Percentiles rank a stretch among this genome's conserved stretches.
These are phyloP conservation scores for Calyptommatus sinebrachiatus DNA, from an alignment of 2,113 vertebrate species.

Conservation along the genomic window DNA sequence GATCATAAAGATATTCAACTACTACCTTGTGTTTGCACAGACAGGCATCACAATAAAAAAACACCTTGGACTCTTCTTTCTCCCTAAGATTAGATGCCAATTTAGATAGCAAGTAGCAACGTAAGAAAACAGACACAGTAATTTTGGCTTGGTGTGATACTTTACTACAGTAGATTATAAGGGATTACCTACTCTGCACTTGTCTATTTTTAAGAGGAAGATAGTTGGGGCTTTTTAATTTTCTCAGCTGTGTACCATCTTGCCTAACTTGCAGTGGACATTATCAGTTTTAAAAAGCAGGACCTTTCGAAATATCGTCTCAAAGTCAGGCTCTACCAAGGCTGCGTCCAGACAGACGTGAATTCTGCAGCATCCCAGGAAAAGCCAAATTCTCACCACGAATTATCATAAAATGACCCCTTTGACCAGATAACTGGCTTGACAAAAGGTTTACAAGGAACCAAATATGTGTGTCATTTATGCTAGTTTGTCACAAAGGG, in stretches of 20 bases:
- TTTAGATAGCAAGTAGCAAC: slow-evolving; percentile 58
- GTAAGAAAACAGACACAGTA: slow-evolving; percentile 39
- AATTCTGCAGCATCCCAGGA: too few relatives aligned
- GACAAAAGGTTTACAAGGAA: too few relatives aligned
- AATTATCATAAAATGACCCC: too few relatives aligned
- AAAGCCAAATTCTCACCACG: too few relatives aligned
- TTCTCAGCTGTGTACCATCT: neutral
- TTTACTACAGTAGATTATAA: slow-evolving; percentile 44
- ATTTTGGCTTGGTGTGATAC: slow-evolving; percentile 40
- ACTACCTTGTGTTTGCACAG: slow-evolving; percentile 46
- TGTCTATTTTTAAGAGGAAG: slow-evolving; percentile 45
- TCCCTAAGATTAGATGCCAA: slow-evolving; percentile 60
- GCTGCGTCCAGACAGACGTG: neutral
- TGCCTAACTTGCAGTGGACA: slow-evolving; percentile 40
- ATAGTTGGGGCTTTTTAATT: slow-evolving; percentile 50
- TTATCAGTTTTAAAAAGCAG: neutral
- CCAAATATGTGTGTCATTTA: neutral
- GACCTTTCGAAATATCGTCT: slow-evolving; percentile 13
- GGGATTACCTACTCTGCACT: slow-evolving; percentile 49
- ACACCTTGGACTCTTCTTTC: slow-evolving; percentile 35
- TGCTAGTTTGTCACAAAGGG: neutral
- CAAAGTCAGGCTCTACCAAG: slow-evolving; percentile 35
- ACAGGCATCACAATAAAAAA: slow-evolving; percentile 50
- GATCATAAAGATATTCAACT: slow-evolving; percentile 51
- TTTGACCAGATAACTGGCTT: too few relatives aligned